Evolutionary conservation across 2,113 vertebrate genomes (phyloP), one percentile per base, ranked within the genome.

Genomic region (Mesitornis unicolor): DNA sequence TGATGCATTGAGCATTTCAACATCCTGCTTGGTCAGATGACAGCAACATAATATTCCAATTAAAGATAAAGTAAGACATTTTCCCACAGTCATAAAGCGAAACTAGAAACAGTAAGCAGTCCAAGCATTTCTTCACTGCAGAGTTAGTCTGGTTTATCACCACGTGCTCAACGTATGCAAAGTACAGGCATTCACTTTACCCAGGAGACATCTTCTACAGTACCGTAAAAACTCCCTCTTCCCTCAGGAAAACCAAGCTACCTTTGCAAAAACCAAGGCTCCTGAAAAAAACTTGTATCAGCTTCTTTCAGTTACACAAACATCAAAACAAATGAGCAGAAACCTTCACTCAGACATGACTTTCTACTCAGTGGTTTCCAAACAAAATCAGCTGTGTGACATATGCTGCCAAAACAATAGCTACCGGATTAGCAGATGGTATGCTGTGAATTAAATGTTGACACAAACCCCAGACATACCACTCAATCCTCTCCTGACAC

Each of bases 321-420:
- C 25, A 76, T 11, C 28, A 74, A 92, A 93, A 81, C 45, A 93
- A 91, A 95, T 0, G 0, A 78, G 26, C 89, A 86, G 64, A 17
- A 65, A 35, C 18, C 53, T 78, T 84, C 60, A 40, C 56, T 84
- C 47, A 53, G 29, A 71, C 2, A 2, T 60, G n/a, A 50, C 69
- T 91, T 76, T 82, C 91, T 93, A 43, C 59, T 84, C 56, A 59
- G 12, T 65, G 50, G 33, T 61, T 95, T 91, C 71, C 89, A 87
- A 91, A 96, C 69, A 92, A 75, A 87, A 95, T 74, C 93, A 95
- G 69, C 26, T 42, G 76, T 1, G 2, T 53, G 90, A 40, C 60
- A 77, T 35, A 73, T 93, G 82, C 89, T 87, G 92, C 91, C 89
- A 84, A 92, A 95, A 96, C 95, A 97, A 93, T 89, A 97, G 77